Evolutionary conservation across 2,113 vertebrate genomes (phyloP), one percentile per base, ranked within the genome.

Genomic region (Protomyctophum bolini): DNA sequence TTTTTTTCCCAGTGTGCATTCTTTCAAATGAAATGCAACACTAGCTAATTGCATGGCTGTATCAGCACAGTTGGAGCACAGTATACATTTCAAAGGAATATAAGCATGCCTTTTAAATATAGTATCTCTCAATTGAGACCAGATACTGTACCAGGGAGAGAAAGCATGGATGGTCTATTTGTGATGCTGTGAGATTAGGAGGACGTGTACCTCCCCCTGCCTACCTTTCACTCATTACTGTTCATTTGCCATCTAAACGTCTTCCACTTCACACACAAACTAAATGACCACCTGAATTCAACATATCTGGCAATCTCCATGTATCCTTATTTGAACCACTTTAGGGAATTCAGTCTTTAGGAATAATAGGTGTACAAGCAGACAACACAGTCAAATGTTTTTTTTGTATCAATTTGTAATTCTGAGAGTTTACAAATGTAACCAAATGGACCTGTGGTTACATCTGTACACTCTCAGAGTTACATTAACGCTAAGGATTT

Each of bases 11-110:
- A 55, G 28, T 10, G 58, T 45, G 41, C 12, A 4, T 51, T 49
- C 46, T 81, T 6, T 52, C 21, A 86, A 88, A 91, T 89, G 82
- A 88, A 91, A 90, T 82, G 82, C 87, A 87, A 83, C 90, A 81
- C 14, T 85, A 60, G 77, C 84, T 90, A 90, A 91, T 89, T 90
- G 88, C 63, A 5, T 45, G 6, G 75, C 78, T 45, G 72, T 68
- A 76, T 68, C 50, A 60, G 62, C 60, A 66, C 54, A 41, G 33
- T 41, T 41, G 33, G 33, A 41, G 33, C 52, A 2, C 33, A 5
- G 77, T 73, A 65, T 87, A 78, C 69, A 77, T 92, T 90, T 88
- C 82, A 87, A 88, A 88, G 70, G 66, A 72, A 80, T 72, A 83
- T 81, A 76, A 66, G 82, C 70, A 76, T 81, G 80, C 66, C 80